Evolutionary conservation across 2,113 vertebrate genomes (phyloP).

Genomic region (Cyanocitta stelleri): DNA sequence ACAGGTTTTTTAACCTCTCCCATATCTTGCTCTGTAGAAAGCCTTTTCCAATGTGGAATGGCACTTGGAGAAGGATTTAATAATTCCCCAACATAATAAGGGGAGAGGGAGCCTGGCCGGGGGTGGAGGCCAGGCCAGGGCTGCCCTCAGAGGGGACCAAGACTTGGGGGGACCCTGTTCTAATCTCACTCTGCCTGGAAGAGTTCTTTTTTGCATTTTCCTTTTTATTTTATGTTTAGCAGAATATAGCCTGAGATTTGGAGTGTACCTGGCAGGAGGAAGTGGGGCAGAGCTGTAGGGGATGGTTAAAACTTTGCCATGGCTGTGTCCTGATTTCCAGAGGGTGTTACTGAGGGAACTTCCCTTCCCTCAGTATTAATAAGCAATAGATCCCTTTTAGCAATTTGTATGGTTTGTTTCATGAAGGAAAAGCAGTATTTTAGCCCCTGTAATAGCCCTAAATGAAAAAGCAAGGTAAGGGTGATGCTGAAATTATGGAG

Average conservation of each 20-base stretch:
- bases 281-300: neutral
- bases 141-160: neutral
- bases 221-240: neutral
- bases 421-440: neutral
- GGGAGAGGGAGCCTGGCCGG: fast-evolving
- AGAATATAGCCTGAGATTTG: neutral
- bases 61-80: neutral
- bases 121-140: neutral
- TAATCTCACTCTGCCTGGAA: neutral
- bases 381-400: neutral
- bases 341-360: neutral
- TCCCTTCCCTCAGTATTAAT: neutral
- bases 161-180: neutral
- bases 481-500: neutral
- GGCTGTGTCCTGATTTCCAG: neutral
- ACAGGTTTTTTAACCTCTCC: neutral
- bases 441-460: neutral
- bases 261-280: neutral
- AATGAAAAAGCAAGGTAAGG: neutral
- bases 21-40: neutral
- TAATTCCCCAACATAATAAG: neutral
- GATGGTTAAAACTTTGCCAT: neutral
- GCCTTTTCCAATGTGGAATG: neutral
- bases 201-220: neutral
- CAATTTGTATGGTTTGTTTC: neutral